Evolutionary conservation across 2,797 vertebrate species (phyloP).

Genomic region (Yasuhikotakia modesta): DNA sequence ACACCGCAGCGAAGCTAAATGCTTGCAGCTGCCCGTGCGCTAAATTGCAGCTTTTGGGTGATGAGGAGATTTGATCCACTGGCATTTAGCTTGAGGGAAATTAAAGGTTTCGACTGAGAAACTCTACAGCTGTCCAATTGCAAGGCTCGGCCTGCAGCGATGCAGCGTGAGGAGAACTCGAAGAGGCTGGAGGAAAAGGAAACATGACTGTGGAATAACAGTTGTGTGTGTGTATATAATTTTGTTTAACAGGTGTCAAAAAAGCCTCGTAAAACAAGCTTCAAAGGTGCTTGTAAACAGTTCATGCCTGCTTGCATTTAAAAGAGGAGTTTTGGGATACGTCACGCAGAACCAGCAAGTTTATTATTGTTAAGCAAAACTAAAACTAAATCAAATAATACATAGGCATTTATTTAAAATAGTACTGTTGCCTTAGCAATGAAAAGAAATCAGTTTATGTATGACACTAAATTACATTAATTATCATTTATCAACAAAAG

Average conservation of each 20-base stretch:
- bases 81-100: conserved; percentile 73
- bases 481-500: too few species aligned
- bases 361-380: too few species aligned
- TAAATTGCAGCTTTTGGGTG: conserved; percentile 75
- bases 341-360: not conserved
- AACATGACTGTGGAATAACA: conserved; percentile 7
- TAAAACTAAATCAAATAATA: too few species aligned
- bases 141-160: conserved; percentile 54
- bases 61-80: conserved; percentile 58
- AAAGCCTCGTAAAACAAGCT: not conserved
- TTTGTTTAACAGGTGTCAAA: conserved; percentile 12
- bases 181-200: conserved; percentile 22
- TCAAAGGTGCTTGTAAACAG: not conserved
- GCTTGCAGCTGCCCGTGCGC: conserved; percentile 75
- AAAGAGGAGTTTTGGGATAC: not conserved
- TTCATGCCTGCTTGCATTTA: not conserved
- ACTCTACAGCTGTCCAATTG: conserved; percentile 61
- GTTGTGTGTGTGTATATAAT: not conserved
- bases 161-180: conserved; percentile 27
- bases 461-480: too few species aligned
- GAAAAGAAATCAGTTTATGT: too few species aligned
- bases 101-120: conserved; percentile 70
- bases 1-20: conserved; percentile 71
- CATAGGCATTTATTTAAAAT: too few species aligned
- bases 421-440: too few species aligned